phyloP scores from a whole-genome alignment of 1,140 invertebrate species.

The Drosophila grimshawi region DNA sequence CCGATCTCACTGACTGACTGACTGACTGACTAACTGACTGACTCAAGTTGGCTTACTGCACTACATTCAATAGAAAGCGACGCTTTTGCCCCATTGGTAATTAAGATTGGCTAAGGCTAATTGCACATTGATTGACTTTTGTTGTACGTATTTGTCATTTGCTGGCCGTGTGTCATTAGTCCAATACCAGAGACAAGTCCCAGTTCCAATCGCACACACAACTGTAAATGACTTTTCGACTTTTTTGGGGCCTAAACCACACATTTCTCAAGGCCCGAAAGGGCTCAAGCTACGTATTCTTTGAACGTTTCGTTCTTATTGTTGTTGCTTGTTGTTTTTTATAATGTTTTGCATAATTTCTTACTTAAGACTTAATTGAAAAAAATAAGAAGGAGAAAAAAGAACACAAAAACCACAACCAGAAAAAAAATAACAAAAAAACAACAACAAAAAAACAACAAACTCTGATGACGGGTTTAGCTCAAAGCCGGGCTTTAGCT shows the following conservation, averaged over 20 bases:
- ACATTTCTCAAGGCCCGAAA: slow-evolving; percentile 13
- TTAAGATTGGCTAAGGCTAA: slow-evolving; percentile 65
- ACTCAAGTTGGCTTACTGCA: slow-evolving; percentile 64
- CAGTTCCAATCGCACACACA: slow-evolving; percentile 19
- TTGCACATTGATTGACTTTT: slow-evolving; percentile 78
- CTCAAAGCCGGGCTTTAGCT: slow-evolving; percentile 50
- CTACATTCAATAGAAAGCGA: slow-evolving; percentile 73
- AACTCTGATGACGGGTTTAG: slow-evolving; percentile 35
- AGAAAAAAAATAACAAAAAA: slow-evolving; percentile 29
- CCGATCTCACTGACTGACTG: no score
- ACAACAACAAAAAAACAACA: slow-evolving; percentile 14
- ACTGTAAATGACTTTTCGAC: slow-evolving; percentile 37
- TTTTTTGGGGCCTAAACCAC: slow-evolving; percentile 10
- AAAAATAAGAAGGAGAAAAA: slow-evolving; percentile 47
- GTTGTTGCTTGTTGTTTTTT: slow-evolving; percentile 34
- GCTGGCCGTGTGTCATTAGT: slow-evolving; percentile 48
- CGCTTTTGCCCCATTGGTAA: slow-evolving; percentile 30
- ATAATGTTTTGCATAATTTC: slow-evolving; percentile 83
- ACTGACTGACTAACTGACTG: slow-evolving; percentile 15
- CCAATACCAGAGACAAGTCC: slow-evolving; percentile 18
- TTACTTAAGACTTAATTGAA: slow-evolving; percentile 84
- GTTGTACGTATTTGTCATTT: slow-evolving; percentile 38
- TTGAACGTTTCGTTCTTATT: slow-evolving; percentile 40
- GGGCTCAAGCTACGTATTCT: slow-evolving; percentile 50
- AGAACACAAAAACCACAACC: slow-evolving; percentile 2